Conservation (phyloP, 2,888 invertebrate species). For the Galerucella pusilla region DNA sequence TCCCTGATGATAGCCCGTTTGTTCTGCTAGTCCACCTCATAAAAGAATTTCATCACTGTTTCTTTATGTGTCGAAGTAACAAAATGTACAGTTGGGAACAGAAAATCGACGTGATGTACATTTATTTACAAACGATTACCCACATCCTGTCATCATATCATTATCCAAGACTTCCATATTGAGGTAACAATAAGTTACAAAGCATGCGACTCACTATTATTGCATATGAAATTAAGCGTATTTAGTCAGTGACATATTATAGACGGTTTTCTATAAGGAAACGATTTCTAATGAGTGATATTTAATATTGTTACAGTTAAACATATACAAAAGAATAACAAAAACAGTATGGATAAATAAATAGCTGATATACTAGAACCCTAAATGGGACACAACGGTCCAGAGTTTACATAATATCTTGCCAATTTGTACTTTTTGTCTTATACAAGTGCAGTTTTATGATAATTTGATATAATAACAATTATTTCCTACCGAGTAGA, state of each 20-base stretch:
- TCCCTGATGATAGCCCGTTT: no score
- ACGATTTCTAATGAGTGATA: neutral
- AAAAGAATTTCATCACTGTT: neutral
- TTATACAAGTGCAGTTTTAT: no score
- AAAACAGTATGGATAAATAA: no score
- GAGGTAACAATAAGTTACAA: constrained; percentile 38
- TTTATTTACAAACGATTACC: constrained; percentile 34
- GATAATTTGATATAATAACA: no score
- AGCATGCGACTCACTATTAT: constrained; percentile 20
- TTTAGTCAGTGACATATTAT: constrained; percentile 3
- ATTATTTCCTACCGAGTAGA: no score
- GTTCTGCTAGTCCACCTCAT: neutral
- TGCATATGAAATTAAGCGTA: constrained; percentile 37
- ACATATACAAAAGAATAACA: no score
- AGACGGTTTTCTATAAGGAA: neutral
- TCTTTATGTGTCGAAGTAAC: constrained; percentile 15
- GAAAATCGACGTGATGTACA: constrained; percentile 34
- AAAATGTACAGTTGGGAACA: constrained; percentile 28
- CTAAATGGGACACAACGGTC: no score
- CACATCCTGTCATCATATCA: constrained; percentile 34
- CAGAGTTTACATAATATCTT: no score
- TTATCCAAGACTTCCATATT: constrained; percentile 38
- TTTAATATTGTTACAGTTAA: neutral
- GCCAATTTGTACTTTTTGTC: no score
- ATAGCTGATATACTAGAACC: no score